phyloP scores from a whole-genome alignment of 2,888 invertebrate species.

The Elmis aenea region DNA sequence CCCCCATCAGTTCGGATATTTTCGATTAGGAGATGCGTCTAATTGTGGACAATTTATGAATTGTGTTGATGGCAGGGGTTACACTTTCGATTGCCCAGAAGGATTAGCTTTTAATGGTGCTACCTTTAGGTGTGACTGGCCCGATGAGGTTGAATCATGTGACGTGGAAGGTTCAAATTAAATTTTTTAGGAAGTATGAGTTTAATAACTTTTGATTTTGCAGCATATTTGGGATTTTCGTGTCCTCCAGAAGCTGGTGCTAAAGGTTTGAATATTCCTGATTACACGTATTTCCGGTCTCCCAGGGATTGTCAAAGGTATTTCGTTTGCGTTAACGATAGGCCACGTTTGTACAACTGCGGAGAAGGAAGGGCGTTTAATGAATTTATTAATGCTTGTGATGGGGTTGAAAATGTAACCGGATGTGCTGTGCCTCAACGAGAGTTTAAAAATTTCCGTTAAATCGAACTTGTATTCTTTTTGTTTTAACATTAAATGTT shows the following conservation, averaged over 20 bases:
- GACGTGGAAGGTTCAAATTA: conserved; percentile 83
- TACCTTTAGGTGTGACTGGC: conserved; percentile 80
- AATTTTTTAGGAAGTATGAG: conserved; percentile 16
- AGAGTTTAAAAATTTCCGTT: too few relatives aligned
- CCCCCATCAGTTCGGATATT: conserved; percentile 81
- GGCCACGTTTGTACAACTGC: conserved; percentile 71
- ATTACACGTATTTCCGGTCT: conserved; percentile 53
- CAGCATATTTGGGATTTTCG: conserved; percentile 72
- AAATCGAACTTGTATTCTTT: too few relatives aligned
- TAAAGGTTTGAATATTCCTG: conserved; percentile 42
- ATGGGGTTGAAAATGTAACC: conserved; percentile 71
- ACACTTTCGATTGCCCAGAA: conserved; percentile 72
- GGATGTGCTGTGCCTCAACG: conserved; percentile 53
- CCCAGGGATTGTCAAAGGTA: conserved; percentile 69
- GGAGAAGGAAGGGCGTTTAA: conserved; percentile 75
- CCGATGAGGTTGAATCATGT: conserved; percentile 75
- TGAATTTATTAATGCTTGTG: conserved; percentile 65
- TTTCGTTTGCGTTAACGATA: conserved; percentile 70
- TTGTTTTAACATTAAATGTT: too few relatives aligned
- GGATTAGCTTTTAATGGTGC: conserved; percentile 66
- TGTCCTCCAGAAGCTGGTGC: conserved; percentile 60
- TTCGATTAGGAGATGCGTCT: conserved; percentile 59
- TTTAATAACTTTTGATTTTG: conserved; percentile 27
- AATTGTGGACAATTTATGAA: conserved; percentile 78
- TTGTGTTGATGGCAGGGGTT: conserved; percentile 73